phyloP scores from a whole-genome alignment of 2,113 vertebrate genomes.

The Mionectes macconnelli region DNA sequence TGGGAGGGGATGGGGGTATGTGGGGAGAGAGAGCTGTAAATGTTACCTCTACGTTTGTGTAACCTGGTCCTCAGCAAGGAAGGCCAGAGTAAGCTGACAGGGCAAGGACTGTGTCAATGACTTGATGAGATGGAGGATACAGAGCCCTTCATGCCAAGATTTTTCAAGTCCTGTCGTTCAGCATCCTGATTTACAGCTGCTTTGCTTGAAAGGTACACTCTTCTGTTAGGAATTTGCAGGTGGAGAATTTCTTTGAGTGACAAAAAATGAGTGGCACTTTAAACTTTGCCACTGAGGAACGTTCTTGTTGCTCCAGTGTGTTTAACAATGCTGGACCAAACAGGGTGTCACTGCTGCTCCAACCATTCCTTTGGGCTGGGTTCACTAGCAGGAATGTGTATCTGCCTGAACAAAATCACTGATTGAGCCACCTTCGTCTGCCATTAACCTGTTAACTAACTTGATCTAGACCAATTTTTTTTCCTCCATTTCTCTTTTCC shows the following conservation, averaged over 20 bases:
- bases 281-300: slow-evolving; percentile 45
- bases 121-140: slow-evolving; percentile 8
- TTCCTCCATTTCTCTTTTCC: not conserved
- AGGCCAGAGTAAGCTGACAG: not conserved
- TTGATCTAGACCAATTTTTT: not conserved
- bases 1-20: rapidly evolving
- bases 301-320: slow-evolving; percentile 29
- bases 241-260: slow-evolving; percentile 42
- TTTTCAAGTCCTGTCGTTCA: not conserved
- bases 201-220: slow-evolving; percentile 27
- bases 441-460: not conserved
- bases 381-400: not conserved
- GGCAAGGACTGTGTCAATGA: not conserved
- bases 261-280: slow-evolving; percentile 43
- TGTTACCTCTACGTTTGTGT: not conserved
- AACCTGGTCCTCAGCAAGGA: not conserved
- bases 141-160: slow-evolving; percentile 16
- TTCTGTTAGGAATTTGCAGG: slow-evolving; percentile 33
- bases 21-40: not conserved
- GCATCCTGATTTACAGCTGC: slow-evolving; percentile 41
- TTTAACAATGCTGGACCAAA: slow-evolving; percentile 13
- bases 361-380: not conserved
- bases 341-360: not conserved
- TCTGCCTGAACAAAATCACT: not conserved
- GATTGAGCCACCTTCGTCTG: not conserved